A percentile compares a stretch with the other conserved stretches of the same genome.
These are phyloP conservation scores for Acanthococcus lagerstroemiae DNA, from an alignment of 2,888 invertebrate genomes.

Conservation along the genomic window DNA sequence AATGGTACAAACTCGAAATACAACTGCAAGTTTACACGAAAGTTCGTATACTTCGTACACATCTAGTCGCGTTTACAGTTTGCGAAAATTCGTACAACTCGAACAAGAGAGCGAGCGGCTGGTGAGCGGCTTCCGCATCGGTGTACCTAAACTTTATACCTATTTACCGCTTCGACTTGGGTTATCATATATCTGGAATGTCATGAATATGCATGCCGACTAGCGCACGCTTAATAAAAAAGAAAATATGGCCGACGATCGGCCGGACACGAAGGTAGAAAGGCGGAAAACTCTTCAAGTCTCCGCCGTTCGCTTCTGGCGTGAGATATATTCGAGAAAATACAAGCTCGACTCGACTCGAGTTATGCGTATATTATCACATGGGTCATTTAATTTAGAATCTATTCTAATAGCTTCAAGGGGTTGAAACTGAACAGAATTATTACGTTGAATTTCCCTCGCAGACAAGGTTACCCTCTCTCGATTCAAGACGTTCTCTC, in stretches of 20 bases:
- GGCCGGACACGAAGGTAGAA: background rate
- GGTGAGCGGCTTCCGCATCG: too few relatives aligned
- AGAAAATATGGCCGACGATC: background rate
- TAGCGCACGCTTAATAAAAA: background rate
- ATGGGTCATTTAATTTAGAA: slow-evolving; percentile 27
- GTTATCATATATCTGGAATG: too few relatives aligned
- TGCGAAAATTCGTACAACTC: too few relatives aligned
- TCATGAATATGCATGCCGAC: too few relatives aligned
- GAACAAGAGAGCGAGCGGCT: too few relatives aligned
- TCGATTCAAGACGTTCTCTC: background rate
- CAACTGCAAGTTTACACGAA: too few relatives aligned
- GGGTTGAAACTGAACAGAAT: slow-evolving; percentile 19
- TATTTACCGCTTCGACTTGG: too few relatives aligned
- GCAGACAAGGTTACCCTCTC: slow-evolving; percentile 7
- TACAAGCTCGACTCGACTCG: background rate
- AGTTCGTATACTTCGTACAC: too few relatives aligned
- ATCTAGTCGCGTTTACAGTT: too few relatives aligned
- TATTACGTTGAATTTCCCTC: slow-evolving; percentile 13
- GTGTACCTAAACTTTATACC: too few relatives aligned
- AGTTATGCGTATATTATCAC: slow-evolving; percentile 27
- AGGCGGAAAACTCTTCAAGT: background rate
- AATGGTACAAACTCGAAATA: too few relatives aligned
- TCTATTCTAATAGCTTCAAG: slow-evolving; percentile 25
- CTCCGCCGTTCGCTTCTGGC: too few relatives aligned
- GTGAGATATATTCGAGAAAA: background rate